Base-by-base conservation (phyloP, 37 sponge, comb jelly and placozoan genomes). In the Aphrocallistes beatrix region DNA sequence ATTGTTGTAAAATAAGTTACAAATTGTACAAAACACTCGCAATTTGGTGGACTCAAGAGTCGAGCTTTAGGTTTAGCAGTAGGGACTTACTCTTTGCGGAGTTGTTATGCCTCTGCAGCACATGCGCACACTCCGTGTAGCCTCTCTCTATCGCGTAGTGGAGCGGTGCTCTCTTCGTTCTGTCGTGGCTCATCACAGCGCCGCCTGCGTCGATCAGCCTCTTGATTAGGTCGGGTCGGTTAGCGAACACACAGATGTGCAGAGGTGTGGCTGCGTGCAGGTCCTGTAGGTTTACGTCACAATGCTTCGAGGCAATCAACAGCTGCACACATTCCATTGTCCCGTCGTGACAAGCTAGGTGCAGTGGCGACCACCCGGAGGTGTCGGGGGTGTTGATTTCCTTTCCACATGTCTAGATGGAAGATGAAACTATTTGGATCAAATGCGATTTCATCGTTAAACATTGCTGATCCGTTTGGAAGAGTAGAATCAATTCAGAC, bases 341-440 rank as follows among this genome's bases (percentile, higher is more conserved):
- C 1, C 87, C 82, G 23, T 84, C 86, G 0, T 38, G 38, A 84
- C 87, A 87, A 25, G 92, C 92, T 30, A 92, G 39, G 36, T 92
- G 92, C 25, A 92, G 86, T 38, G 92, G 89, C 86, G 89, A 89
- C 84, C 39, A 83, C 37, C 89, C 92, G 47, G 36, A 69, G 0
- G 88, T 90, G 39, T 92, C 92, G 36, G 87, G 87, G 25, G 89
- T 85, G 42, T 92, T 92, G 38, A 92, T 38, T 39, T 89, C 89
- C 49, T 88, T 92, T 13, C 75, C 75, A 13, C 75, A 60, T 3
- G 10, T 60, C 75, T 60, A 60, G n/a, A 8, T 25, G n/a, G 3
- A 32, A 13, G n/a, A 60, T 21, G 17, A 47, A 47, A 47, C 49
- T 47, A 47, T 47, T 47, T 47, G 17, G n/a, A n/a, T n/a, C n/a